Percentiles rank a stretch among this genome's conserved stretches.
phyloP scores from a whole-genome alignment of 2,797 vertebrate species.

The Thamnophis elegans region DNA sequence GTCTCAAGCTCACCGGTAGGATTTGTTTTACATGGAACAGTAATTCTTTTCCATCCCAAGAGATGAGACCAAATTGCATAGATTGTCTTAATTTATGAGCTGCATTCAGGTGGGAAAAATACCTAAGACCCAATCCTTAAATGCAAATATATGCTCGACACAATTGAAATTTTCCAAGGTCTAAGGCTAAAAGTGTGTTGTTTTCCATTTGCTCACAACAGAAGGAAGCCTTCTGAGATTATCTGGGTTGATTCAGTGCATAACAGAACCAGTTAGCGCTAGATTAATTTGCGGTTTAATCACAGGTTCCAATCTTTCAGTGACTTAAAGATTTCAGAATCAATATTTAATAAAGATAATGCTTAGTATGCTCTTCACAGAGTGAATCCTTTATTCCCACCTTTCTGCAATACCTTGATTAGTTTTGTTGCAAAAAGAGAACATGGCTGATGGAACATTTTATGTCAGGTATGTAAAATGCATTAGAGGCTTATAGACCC shows the following conservation, averaged over 20 bases:
- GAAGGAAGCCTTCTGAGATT: slow-evolving; percentile 46
- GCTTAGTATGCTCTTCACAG: slow-evolving; percentile 53
- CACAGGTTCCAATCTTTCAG: slow-evolving; percentile 55
- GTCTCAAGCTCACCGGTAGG: background rate
- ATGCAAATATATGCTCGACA: slow-evolving; percentile 17
- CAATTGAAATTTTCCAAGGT: slow-evolving; percentile 25
- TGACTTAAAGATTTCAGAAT: slow-evolving; percentile 65
- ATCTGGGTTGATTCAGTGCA: slow-evolving; percentile 52
- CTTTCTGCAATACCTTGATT: slow-evolving; percentile 19
- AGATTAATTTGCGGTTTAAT: slow-evolving; percentile 66
- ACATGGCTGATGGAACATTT: slow-evolving; percentile 31
- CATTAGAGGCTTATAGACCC: background rate
- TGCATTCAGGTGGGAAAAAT: slow-evolving; percentile 35
- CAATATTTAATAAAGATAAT: slow-evolving; percentile 72
- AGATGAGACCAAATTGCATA: slow-evolving; percentile 21
- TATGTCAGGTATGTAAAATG: background rate
- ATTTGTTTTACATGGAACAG: slow-evolving; percentile 39
- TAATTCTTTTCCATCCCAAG: slow-evolving; percentile 28
- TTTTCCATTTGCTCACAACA: slow-evolving; percentile 37
- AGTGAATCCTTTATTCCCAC: slow-evolving; percentile 28
- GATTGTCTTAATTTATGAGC: slow-evolving; percentile 37
- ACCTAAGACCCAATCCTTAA: background rate
- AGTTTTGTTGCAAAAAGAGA: slow-evolving; percentile 32
- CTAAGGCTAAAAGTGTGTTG: slow-evolving; percentile 25
- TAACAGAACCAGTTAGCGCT: slow-evolving; percentile 48